Evolutionary conservation across 2,888 invertebrate genomes (phyloP).

Genomic region (Athetis lepigone): DNA sequence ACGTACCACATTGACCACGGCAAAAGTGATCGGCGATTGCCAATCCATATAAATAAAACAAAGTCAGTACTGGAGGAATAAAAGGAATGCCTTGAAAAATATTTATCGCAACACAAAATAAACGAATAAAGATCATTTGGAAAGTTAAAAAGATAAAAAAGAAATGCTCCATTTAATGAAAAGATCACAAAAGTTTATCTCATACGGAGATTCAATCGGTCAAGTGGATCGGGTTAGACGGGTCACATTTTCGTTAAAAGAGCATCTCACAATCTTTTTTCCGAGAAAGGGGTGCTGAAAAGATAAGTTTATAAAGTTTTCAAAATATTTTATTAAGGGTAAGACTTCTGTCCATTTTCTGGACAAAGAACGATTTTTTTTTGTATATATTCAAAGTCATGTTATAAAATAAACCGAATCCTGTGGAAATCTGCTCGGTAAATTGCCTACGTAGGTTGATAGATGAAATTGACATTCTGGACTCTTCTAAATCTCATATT

Average conservation of each 20-base stretch:
- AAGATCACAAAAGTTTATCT: constrained; percentile 26
- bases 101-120: neutral
- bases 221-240: constrained; percentile 13
- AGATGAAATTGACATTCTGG: too few relatives aligned
- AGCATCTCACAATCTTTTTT: constrained; percentile 14
- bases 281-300: neutral
- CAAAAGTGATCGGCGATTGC: too few relatives aligned
- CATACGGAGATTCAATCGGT: constrained; percentile 26
- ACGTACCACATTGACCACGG: too few relatives aligned
- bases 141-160: neutral
- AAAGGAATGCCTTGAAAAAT: too few relatives aligned
- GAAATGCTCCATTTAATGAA: neutral
- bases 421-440: too few relatives aligned
- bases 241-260: constrained; percentile 34
- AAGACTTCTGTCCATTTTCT: neutral
- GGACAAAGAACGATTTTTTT: too few relatives aligned
- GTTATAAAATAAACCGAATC: too few relatives aligned
- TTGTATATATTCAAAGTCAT: too few relatives aligned
- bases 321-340: neutral
- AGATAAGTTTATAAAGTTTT: neutral
- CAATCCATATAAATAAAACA: too few relatives aligned
- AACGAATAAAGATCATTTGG: neutral
- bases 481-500: too few relatives aligned
- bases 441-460: too few relatives aligned
- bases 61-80: too few relatives aligned